Evolutionary conservation across 2,797 vertebrate species (phyloP).

Genomic region (Babyrousa celebensis): DNA sequence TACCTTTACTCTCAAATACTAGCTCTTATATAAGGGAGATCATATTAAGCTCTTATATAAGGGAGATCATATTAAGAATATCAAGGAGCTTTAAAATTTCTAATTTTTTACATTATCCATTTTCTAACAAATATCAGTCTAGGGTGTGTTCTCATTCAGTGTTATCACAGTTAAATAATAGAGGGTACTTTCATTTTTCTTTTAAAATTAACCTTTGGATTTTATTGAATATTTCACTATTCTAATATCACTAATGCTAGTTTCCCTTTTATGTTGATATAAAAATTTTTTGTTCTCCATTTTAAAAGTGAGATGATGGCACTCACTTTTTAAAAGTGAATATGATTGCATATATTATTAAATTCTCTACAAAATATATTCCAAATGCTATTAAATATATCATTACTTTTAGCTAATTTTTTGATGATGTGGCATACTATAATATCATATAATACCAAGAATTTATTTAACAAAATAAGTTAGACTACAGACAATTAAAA

Average conservation of each 20-base stretch:
- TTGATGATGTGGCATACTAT: neutral
- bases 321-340: neutral
- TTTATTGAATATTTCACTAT: slow-evolving; percentile 19
- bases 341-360: neutral
- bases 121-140: neutral
- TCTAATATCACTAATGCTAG: neutral
- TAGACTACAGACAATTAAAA: neutral
- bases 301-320: neutral
- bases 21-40: neutral
- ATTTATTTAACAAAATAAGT: neutral
- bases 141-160: neutral
- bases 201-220: slow-evolving; percentile 19
- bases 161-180: neutral
- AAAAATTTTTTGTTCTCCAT: neutral
- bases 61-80: neutral
- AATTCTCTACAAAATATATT: slow-evolving; percentile 21
- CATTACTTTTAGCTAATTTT: neutral
- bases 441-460: neutral
- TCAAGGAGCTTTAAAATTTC: neutral
- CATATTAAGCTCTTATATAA: neutral
- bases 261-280: slow-evolving; percentile 2
- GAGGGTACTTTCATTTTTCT: neutral
- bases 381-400: neutral
- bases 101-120: neutral
- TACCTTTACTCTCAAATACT: neutral